phyloP scores from a whole-genome alignment of 2,113 vertebrate genomes.

The Oncorhynchus nerka region DNA sequence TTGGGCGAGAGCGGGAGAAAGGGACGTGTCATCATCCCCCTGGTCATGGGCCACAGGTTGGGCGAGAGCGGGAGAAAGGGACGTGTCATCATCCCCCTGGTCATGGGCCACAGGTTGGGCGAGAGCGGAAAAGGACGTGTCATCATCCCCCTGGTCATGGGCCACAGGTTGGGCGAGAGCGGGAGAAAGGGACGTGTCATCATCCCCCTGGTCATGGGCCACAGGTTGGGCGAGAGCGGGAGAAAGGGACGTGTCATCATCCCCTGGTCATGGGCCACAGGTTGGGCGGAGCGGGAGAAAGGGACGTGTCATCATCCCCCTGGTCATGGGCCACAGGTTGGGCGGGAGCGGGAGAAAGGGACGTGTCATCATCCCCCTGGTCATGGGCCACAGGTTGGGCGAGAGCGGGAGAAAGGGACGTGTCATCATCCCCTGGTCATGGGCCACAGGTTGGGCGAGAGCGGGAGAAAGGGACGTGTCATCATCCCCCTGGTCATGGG shows the following conservation, averaged over 20 bases:
- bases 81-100: background rate
- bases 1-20: slow-evolving; percentile 1
- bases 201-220: too few relatives aligned
- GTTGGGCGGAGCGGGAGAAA: background rate
- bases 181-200: background rate
- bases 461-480: background rate
- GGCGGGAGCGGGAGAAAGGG: slow-evolving; percentile 1
- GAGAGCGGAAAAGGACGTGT: too few relatives aligned
- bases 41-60: background rate
- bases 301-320: background rate
- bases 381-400: background rate
- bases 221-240: background rate
- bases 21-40: background rate
- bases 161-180: background rate
- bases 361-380: background rate
- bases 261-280: too few relatives aligned
- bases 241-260: background rate
- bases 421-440: too few relatives aligned
- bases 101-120: background rate
- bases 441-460: background rate
- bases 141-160: too few relatives aligned
- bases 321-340: background rate
- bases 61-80: slow-evolving; percentile 1
- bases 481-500: too few relatives aligned
- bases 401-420: slow-evolving; percentile 3